These are phyloP conservation scores for Antennarius maculatus DNA, from an alignment of 2,797 vertebrate species.

Conservation along the genomic window DNA sequence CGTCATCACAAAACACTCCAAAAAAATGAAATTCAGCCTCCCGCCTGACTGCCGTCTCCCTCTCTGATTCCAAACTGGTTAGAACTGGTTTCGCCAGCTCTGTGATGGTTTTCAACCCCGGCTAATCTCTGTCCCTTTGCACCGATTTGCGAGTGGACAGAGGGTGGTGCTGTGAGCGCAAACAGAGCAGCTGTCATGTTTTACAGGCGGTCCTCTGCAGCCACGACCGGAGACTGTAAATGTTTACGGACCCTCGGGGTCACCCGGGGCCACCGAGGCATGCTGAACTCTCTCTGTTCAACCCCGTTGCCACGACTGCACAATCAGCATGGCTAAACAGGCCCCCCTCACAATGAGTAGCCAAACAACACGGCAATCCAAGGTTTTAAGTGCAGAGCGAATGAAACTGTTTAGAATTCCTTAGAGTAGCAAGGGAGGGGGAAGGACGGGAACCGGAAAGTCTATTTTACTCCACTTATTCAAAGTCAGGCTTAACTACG, in stretches of 20 bases:
- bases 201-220: slow-evolving; percentile 72
- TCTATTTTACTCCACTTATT: slow-evolving; percentile 58
- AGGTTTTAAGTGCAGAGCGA: slow-evolving; percentile 66
- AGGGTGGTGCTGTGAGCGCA: slow-evolving; percentile 69
- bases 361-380: slow-evolving; percentile 68
- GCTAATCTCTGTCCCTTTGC: slow-evolving; percentile 70
- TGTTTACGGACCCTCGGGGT: slow-evolving; percentile 83
- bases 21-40: slow-evolving; percentile 53
- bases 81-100: slow-evolving; percentile 51
- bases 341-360: slow-evolving; percentile 68
- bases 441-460: slow-evolving; percentile 60
- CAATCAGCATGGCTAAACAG: slow-evolving; percentile 79
- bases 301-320: slow-evolving; percentile 78
- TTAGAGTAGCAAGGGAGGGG: slow-evolving; percentile 49
- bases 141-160: slow-evolving; percentile 73
- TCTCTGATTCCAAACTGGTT: slow-evolving; percentile 65
- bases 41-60: slow-evolving; percentile 38
- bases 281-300: slow-evolving; percentile 77
- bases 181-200: slow-evolving; percentile 79
- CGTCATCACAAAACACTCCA: slow-evolving; percentile 46
- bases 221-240: slow-evolving; percentile 81
- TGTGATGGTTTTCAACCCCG: slow-evolving; percentile 44
- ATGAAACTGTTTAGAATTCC: slow-evolving; percentile 73
- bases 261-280: slow-evolving; percentile 75
- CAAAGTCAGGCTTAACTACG: slow-evolving; percentile 54